Evolutionary conservation across 2,797 vertebrate genomes (phyloP).

Genomic region (Sarcophilus harrisii): DNA sequence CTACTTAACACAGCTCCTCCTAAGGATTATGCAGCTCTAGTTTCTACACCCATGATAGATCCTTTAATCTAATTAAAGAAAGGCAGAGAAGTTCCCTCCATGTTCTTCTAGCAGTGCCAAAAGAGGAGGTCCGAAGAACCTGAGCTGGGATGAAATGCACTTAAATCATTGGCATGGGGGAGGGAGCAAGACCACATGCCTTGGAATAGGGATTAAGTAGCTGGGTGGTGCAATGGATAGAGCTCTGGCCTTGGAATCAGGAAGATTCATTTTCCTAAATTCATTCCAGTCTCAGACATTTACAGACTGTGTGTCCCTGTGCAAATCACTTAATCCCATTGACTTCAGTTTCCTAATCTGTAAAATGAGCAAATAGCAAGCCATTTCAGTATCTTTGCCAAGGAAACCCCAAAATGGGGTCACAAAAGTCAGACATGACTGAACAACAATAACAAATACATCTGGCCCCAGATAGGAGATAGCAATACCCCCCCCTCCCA

Average conservation of each 20-base stretch:
- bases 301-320: not conserved
- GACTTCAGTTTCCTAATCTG: not conserved
- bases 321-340: not conserved
- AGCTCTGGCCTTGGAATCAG: not conserved
- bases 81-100: constrained; percentile 37
- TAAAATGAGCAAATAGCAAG: not conserved
- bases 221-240: not conserved
- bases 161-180: not conserved
- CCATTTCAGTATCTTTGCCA: not conserved
- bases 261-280: not conserved
- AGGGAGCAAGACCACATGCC: not conserved
- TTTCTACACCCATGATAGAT: constrained; percentile 48
- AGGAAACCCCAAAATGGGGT: not conserved
- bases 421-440: no score
- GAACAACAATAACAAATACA: not conserved
- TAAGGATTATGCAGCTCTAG: constrained; percentile 43
- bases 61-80: constrained; percentile 71
- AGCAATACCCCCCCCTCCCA: not conserved
- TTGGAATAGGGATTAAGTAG: not conserved
- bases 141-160: not conserved
- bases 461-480: not conserved
- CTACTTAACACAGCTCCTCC: constrained; percentile 9
- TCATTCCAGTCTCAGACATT: not conserved
- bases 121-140: not conserved
- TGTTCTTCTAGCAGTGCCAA: not conserved